Base-by-base conservation (phyloP, 1,140 invertebrate species). In the Pseudomyrmex gracilis region DNA sequence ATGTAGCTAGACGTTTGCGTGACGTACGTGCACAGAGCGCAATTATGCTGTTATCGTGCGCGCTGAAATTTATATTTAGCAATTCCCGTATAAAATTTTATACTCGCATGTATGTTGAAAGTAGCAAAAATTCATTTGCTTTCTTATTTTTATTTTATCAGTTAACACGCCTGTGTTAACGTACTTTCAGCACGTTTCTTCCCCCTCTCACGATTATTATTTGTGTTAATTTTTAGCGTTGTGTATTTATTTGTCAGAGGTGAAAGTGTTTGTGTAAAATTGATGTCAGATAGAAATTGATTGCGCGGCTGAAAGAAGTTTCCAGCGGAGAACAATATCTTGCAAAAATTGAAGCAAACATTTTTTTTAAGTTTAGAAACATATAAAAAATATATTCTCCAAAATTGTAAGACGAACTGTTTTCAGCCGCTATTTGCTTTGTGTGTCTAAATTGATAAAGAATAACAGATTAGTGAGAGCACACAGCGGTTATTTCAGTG, bases 61-160 rank as follows among this genome's bases (percentile, higher is more conserved):
- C 70, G 43, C 2, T 85, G 63, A 58, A 84, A 84, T 76, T 84
- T 88, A 89, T 87, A 89, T 86, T 89, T 88, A 73, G 82, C 76
- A 53, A 24, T 71, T 64, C 45, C 17, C 24, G 64, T 80, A n/a
- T 22, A 86, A 80, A 80, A 83, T 83, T 49, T 9, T 34, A 34
- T 2, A 17, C n/a, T 58, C 24, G 87, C 70, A 89, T 86, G 87
- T 73, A 74, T 43, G 51, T 58, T 67, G 57, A 45, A 78, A 57
- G 49, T 85, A 78, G 60, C 34, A 34, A 34, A 34, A 34, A 34
- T 64, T 43, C 13, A 17, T 84, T 68, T 71, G 68, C 53, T 74
- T 78, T 45, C 66, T 85, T 83, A 85, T 58, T 73, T 83, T 73
- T 58, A 15, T 77, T 53, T 34, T 24, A 9, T 57, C 17, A 43